A percentile compares a stretch with the other conserved stretches of the same genome.
Evolutionary conservation across 2,888 invertebrate genomes (phyloP).

Genomic region (Poecilobothrus nobilitatus): DNA sequence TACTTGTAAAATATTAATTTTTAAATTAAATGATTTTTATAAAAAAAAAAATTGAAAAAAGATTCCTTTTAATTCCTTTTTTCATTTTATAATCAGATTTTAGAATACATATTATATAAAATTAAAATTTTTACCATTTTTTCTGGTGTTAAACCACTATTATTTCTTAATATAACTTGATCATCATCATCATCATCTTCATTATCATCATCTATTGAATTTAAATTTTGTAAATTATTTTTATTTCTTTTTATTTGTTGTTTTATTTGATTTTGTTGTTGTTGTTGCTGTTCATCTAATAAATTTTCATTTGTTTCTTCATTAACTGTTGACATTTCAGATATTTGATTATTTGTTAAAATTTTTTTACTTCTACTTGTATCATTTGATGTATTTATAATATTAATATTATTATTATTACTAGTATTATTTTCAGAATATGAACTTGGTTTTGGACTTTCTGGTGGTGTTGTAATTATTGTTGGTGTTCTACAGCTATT

Average conservation of each 20-base stretch:
- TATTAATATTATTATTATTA: not conserved
- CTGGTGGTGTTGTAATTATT: slow-evolving; percentile 46
- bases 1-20: not conserved
- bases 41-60: not conserved
- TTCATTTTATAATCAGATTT: too few relatives aligned
- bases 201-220: slow-evolving; percentile 11
- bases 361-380: slow-evolving; percentile 32
- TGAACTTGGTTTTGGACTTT: slow-evolving; percentile 39
- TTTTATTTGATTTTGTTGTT: slow-evolving; percentile 25
- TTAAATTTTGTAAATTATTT: slow-evolving; percentile 9
- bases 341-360: slow-evolving; percentile 30
- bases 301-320: slow-evolving; percentile 34
- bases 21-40: not conserved
- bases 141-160: not conserved
- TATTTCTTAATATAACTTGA: not conserved
- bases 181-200: slow-evolving; percentile 14
- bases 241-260: slow-evolving; percentile 8
- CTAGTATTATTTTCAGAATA: slow-evolving; percentile 23
- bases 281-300: slow-evolving; percentile 26
- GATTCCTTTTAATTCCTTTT: too few relatives aligned
- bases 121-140: not conserved
- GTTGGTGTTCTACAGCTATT: slow-evolving; percentile 43
- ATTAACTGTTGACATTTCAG: slow-evolving; percentile 44
- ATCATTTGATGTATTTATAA: slow-evolving; percentile 2
- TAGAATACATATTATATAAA: too few relatives aligned